phyloP scores from a whole-genome alignment of 2,113 vertebrate genomes.

The Myotis brandtii region DNA sequence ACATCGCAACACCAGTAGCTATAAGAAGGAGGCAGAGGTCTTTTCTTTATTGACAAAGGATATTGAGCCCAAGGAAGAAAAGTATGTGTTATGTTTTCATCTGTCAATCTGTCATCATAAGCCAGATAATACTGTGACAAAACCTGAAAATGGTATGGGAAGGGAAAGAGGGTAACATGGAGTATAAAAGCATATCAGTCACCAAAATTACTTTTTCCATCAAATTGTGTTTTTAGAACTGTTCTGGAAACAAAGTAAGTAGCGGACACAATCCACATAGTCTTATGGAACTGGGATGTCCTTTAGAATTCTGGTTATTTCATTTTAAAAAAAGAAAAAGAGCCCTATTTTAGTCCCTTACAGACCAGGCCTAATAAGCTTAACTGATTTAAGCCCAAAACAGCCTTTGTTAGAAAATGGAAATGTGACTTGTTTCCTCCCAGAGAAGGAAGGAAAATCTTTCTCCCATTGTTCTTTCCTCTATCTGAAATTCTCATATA shows the following conservation, averaged over 20 bases:
- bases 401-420: slow-evolving; percentile 13
- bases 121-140: slow-evolving; percentile 23
- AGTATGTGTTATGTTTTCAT: not conserved
- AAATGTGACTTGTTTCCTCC: slow-evolving; percentile 41
- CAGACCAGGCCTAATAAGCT: not conserved
- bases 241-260: slow-evolving; percentile 32
- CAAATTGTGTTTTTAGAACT: slow-evolving; percentile 35
- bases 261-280: not conserved
- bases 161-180: not conserved
- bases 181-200: not conserved
- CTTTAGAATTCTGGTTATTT: slow-evolving; percentile 46
- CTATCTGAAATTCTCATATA: slow-evolving; percentile 7
- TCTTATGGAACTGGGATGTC: not conserved
- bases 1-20: not conserved
- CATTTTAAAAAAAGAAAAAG: not conserved
- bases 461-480: slow-evolving; percentile 14
- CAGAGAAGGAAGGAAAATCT: slow-evolving; percentile 12
- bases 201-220: slow-evolving; percentile 21
- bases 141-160: slow-evolving; percentile 33
- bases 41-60: not conserved
- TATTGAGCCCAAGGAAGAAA: not conserved
- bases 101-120: not conserved
- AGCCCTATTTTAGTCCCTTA: not conserved
- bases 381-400: slow-evolving; percentile 27
- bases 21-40: not conserved